Percentiles rank a stretch among this genome's conserved stretches.
These are phyloP conservation scores for Zaprionus kolodkinae DNA, from an alignment of 1,140 invertebrate species.

Conservation along the genomic window DNA sequence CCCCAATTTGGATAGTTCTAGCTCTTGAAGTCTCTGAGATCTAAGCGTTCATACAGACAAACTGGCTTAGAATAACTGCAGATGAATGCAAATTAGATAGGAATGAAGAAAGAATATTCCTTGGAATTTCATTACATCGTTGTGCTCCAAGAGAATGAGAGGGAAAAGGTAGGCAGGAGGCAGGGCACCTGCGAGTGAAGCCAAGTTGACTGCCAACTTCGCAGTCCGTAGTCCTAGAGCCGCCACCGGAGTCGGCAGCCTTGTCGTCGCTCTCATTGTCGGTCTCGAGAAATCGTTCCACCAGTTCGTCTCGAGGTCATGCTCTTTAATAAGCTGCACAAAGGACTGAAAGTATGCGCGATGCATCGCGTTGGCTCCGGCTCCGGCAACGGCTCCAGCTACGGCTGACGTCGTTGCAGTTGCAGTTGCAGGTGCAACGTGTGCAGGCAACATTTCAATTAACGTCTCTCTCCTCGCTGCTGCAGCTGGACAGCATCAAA, in stretches of 20 bases:
- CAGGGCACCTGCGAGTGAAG: background rate
- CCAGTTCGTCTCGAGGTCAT: background rate
- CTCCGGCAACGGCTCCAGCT: too few species aligned
- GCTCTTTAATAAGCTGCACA: conserved; percentile 10
- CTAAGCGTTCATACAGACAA: too few species aligned
- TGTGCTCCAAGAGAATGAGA: background rate
- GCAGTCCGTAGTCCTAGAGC: too few species aligned
- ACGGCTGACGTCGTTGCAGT: background rate
- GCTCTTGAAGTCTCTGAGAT: too few species aligned
- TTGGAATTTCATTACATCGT: background rate
- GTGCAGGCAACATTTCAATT: conserved; percentile 42
- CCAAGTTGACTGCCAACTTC: background rate
- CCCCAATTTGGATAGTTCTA: too few species aligned
- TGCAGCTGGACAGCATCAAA: conserved; percentile 18
- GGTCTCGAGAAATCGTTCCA: background rate
- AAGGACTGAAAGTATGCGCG: background rate
- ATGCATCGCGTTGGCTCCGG: background rate
- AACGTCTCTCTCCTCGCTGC: conserved; percentile 21
- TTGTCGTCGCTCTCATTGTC: too few species aligned
- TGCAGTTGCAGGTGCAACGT: conserved; percentile 17
- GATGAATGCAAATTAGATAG: background rate
- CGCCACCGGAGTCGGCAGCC: background rate
- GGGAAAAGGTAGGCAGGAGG: background rate
- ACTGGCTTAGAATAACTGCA: too few species aligned
- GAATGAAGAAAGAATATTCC: background rate